Evolutionary conservation across 2,888 invertebrate genomes (phyloP).

Genomic region (Leptinotarsa juncta): DNA sequence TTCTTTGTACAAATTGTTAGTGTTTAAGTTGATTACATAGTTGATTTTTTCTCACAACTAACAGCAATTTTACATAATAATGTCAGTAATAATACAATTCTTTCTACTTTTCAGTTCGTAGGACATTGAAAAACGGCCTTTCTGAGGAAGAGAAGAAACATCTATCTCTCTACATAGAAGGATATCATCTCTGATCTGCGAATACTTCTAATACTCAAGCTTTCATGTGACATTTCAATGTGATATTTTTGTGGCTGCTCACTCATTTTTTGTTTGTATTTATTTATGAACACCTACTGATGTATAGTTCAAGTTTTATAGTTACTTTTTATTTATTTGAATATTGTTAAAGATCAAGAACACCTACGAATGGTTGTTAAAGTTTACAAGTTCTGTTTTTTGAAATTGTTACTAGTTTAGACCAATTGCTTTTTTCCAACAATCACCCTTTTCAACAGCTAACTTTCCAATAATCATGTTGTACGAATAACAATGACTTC

Average conservation of each 20-base stretch:
- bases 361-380: neutral
- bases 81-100: neutral
- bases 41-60: neutral
- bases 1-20: too few relatives aligned
- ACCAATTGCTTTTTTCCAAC: neutral
- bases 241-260: constrained; percentile 4
- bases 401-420: neutral
- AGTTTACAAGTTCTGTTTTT: neutral
- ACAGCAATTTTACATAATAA: neutral
- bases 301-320: constrained; percentile 9
- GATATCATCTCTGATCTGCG: constrained; percentile 64
- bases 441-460: too few relatives aligned
- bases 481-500: too few relatives aligned
- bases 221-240: constrained; percentile 3
- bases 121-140: constrained; percentile 84
- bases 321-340: constrained; percentile 1
- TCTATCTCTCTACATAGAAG: constrained; percentile 79
- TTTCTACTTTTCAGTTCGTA: constrained; percentile 74
- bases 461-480: too few relatives aligned
- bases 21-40: too few relatives aligned
- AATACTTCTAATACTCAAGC: neutral
- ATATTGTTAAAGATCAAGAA: neutral
- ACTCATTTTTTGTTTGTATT: neutral
- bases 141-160: constrained; percentile 85
- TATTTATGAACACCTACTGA: neutral